Evolutionary conservation across 2,797 vertebrate genomes (phyloP).

Genomic region (Taeniopygia guttata): DNA sequence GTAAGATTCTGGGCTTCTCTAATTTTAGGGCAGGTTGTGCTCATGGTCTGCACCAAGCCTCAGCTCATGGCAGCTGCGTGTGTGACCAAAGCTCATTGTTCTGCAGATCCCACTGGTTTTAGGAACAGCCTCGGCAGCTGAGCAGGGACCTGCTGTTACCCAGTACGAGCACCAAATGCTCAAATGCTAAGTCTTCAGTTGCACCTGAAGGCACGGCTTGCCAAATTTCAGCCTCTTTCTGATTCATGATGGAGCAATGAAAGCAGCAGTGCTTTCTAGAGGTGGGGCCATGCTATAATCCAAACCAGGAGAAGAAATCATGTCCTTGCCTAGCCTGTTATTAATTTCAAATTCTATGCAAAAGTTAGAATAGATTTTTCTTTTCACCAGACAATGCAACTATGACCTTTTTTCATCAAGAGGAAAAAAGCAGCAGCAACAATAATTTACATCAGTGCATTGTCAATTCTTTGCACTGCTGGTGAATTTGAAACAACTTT

Average conservation of each 20-base stretch:
- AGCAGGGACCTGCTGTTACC: not conserved
- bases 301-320: not conserved
- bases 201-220: not conserved
- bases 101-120: not conserved
- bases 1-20: not conserved
- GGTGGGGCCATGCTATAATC: not conserved
- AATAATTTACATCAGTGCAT: not conserved
- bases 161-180: not conserved
- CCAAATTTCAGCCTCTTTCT: not conserved
- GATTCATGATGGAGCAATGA: not conserved
- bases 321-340: not conserved
- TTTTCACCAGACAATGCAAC: not conserved
- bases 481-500: not conserved
- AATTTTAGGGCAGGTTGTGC: not conserved
- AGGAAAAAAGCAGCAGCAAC: not conserved
- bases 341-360: not conserved
- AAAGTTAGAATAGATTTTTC: not conserved
- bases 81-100: accelerated
- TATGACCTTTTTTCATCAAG: not conserved
- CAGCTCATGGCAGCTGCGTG: accelerated
- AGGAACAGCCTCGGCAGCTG: not conserved
- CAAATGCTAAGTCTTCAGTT: not conserved
- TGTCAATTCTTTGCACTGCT: not conserved
- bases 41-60: not conserved
- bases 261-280: not conserved